A percentile compares a stretch with the other conserved stretches of the same genome.
Conservation (phyloP, 2,797 vertebrate species). For the Sarcophilus harrisii region DNA sequence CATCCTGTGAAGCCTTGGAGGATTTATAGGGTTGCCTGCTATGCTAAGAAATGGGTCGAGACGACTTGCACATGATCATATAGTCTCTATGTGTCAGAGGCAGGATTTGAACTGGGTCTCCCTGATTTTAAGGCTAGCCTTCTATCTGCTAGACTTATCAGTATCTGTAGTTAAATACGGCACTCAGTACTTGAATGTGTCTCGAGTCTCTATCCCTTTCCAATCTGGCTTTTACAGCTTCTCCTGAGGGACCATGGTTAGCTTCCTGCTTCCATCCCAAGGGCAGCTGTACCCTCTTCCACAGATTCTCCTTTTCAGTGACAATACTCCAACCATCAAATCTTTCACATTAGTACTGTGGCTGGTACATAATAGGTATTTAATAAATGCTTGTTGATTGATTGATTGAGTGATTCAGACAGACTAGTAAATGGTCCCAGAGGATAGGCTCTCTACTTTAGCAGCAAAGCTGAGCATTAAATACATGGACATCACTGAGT, state of each 20-base stretch:
- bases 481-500: neutral
- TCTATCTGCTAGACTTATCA: neutral
- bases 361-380: neutral
- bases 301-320: neutral
- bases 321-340: neutral
- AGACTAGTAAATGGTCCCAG: neutral
- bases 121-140: neutral
- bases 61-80: too few species aligned
- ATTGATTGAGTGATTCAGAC: neutral
- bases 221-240: neutral
- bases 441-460: neutral
- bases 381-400: neutral
- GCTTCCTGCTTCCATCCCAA: neutral
- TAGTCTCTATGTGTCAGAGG: too few species aligned
- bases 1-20: neutral
- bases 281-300: neutral
- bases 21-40: neutral
- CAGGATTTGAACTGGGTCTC: too few species aligned
- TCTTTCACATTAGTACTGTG: neutral
- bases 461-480: neutral
- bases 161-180: neutral
- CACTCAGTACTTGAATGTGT: neutral
- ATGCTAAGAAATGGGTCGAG: neutral
- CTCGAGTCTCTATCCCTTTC: neutral
- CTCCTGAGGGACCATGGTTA: neutral